Conservation (phyloP, 1,140 invertebrate genomes). For the Magallana gigas region DNA sequence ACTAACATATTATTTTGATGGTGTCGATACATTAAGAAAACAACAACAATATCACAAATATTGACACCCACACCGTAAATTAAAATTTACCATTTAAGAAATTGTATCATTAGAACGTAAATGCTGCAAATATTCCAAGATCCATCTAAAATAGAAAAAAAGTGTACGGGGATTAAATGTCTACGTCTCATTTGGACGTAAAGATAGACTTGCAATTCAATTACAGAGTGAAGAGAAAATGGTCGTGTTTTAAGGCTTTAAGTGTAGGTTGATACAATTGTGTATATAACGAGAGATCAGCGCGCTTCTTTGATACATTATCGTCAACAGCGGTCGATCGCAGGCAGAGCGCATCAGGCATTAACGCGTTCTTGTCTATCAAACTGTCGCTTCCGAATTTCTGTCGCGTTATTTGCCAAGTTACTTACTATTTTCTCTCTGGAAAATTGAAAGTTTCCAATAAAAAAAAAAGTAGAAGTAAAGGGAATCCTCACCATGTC, state of each 20-base stretch:
- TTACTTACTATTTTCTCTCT: not conserved
- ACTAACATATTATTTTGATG: no score
- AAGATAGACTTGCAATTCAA: not conserved
- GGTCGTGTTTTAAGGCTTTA: not conserved
- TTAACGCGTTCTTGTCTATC: conserved; percentile 5
- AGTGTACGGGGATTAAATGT: not conserved
- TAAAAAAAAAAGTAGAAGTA: not conserved
- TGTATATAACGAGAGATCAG: conserved; percentile 10
- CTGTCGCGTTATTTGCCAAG: not conserved
- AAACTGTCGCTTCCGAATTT: not conserved
- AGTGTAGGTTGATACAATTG: not conserved
- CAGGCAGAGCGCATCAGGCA: not conserved
- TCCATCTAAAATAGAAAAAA: not conserved
- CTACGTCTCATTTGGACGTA: not conserved
- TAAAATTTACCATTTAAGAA: no score
- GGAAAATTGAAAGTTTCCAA: not conserved
- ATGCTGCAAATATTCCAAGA: no score
- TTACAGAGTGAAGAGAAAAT: not conserved
- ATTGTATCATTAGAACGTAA: no score
- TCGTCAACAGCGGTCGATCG: not conserved
- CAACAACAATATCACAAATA: no score
- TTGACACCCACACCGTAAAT: no score
- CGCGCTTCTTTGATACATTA: not conserved
- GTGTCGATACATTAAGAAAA: no score
- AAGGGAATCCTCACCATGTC: not conserved